Evolutionary conservation across 2,888 invertebrate species (phyloP).

Genomic region (Zootermopsis nevadensis): DNA sequence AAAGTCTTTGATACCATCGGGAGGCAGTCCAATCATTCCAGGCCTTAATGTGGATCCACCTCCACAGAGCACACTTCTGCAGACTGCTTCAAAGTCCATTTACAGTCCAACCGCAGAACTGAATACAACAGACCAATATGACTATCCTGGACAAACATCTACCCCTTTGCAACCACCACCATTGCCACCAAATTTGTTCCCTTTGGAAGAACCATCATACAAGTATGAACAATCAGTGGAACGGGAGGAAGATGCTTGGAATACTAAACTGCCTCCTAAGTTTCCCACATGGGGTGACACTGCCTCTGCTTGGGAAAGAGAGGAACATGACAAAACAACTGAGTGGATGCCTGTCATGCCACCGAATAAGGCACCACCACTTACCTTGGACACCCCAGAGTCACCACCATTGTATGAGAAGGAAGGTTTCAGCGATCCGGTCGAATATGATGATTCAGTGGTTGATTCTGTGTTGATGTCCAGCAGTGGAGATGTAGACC

Average conservation of each 20-base stretch:
- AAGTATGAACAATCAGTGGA: conserved; percentile 47
- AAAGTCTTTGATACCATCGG: conserved; percentile 63
- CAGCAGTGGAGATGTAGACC: conserved; percentile 70
- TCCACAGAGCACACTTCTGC: not conserved
- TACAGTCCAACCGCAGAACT: conserved; percentile 19
- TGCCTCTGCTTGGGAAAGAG: conserved; percentile 50
- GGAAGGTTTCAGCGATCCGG: conserved; percentile 68
- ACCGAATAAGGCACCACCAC: conserved; percentile 60
- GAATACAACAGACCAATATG: conserved; percentile 26
- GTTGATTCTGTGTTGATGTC: conserved; percentile 55
- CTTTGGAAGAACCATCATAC: conserved; percentile 36
- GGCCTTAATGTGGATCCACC: conserved; percentile 35
- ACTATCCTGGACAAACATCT: conserved; percentile 41
- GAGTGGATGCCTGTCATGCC: conserved; percentile 59
- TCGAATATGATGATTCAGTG: conserved; percentile 72
- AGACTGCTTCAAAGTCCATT: not conserved
- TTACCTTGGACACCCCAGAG: conserved; percentile 69
- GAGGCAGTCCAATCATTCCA: conserved; percentile 34
- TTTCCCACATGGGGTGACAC: conserved; percentile 63
- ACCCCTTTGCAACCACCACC: conserved; percentile 53
- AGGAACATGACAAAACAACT: conserved; percentile 58
- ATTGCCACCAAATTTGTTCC: conserved; percentile 52
- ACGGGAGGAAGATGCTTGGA: conserved; percentile 51
- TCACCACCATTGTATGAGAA: conserved; percentile 76
- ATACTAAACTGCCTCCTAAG: conserved; percentile 61